phyloP scores from a whole-genome alignment of 92 coral and sea anemone species.

The Actinostola sp. region DNA sequence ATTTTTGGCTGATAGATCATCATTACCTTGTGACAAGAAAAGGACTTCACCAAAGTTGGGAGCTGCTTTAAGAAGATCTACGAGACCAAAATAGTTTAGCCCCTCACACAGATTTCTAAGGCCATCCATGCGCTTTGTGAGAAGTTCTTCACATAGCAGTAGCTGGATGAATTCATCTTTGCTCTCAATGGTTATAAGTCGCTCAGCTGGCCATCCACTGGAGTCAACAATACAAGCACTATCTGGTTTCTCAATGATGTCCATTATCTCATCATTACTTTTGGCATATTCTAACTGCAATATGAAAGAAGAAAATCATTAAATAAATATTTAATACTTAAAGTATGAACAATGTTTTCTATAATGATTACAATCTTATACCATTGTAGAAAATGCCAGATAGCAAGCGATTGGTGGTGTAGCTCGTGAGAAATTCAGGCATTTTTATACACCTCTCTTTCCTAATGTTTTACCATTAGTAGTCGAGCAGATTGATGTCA shows the following conservation, averaged over 20 bases:
- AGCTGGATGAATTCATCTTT: slow-evolving; percentile 30
- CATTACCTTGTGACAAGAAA: slow-evolving; percentile 32
- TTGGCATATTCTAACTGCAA: slow-evolving; percentile 33
- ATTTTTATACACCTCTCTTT: no score
- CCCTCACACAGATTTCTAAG: slow-evolving; percentile 48
- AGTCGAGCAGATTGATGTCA: no score
- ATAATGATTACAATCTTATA: no score
- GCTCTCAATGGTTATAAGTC: slow-evolving; percentile 30
- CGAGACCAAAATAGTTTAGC: slow-evolving; percentile 35
- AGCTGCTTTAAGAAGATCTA: slow-evolving; percentile 20
- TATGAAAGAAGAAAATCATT: background rate
- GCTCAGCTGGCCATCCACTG: slow-evolving; percentile 53
- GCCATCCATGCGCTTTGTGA: slow-evolving; percentile 38
- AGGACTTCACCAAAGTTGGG: slow-evolving; percentile 34
- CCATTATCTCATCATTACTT: slow-evolving; percentile 27
- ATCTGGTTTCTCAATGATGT: slow-evolving; percentile 35
- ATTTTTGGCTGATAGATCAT: slow-evolving; percentile 30
- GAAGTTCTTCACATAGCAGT: slow-evolving; percentile 46
- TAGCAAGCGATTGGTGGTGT: no score
- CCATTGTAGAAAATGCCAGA: no score
- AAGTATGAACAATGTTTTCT: no score
- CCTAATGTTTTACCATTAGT: no score
- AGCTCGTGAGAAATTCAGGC: no score
- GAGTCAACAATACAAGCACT: slow-evolving; percentile 38
- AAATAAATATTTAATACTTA: no score